These are phyloP conservation scores for Eumeta japonica DNA, from an alignment of 1,140 invertebrate genomes.

Conservation along the genomic window DNA sequence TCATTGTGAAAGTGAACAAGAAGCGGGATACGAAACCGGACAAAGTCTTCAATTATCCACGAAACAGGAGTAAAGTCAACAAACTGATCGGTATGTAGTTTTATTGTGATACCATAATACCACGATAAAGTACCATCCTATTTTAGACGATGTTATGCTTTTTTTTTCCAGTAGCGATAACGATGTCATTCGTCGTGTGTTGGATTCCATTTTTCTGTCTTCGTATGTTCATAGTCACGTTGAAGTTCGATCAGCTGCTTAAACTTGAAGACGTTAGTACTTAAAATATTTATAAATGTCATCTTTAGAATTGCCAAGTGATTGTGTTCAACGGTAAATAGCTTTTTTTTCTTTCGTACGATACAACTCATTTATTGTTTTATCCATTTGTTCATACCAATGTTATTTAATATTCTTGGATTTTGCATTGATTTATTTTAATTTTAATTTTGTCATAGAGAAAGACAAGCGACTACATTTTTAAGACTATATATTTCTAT, in stretches of 20 bases:
- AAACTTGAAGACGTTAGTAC: constrained; percentile 1
- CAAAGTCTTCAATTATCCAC: constrained; percentile 1
- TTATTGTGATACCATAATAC: neutral
- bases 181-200: constrained; percentile 2
- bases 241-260: neutral
- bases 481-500: too few relatives aligned
- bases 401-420: too few relatives aligned
- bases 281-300: too few relatives aligned
- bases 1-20: neutral
- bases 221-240: neutral
- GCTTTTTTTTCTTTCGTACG: too few relatives aligned
- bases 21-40: neutral
- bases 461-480: too few relatives aligned
- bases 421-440: too few relatives aligned
- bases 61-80: constrained; percentile 3
- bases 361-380: too few relatives aligned
- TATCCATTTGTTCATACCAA: too few relatives aligned
- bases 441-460: too few relatives aligned
- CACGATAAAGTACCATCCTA: neutral
- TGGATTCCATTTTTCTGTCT: neutral
- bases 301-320: too few relatives aligned
- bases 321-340: too few relatives aligned
- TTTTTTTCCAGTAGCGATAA: constrained; percentile 3
- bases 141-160: neutral
- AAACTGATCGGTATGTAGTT: constrained; percentile 2